A percentile compares a stretch with the other conserved stretches of the same genome.
phyloP scores from a whole-genome alignment of 2,113 vertebrate genomes.

The Echinops telfairi region DNA sequence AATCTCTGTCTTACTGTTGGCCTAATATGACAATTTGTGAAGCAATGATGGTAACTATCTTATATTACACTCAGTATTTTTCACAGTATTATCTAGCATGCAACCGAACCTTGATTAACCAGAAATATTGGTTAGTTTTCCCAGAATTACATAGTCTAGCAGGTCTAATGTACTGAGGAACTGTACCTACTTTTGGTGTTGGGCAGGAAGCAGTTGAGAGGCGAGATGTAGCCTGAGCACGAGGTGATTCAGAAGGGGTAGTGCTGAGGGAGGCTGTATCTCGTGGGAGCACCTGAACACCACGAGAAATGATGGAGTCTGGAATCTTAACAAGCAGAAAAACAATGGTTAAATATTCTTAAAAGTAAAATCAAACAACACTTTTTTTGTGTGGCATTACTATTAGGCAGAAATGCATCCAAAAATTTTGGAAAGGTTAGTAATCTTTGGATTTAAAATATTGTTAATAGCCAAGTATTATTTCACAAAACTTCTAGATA shows the following conservation, averaged over 20 bases:
- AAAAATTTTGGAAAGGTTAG: not conserved
- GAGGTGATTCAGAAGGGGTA: slow-evolving; percentile 98
- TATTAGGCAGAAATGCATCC: not conserved
- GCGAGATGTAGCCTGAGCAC: slow-evolving; percentile 98
- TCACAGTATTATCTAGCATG: slow-evolving; percentile 79
- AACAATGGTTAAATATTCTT: slow-evolving; percentile 53
- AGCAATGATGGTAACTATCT: slow-evolving; percentile 68
- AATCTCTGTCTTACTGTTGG: slow-evolving; percentile 69
- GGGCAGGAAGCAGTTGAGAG: slow-evolving; percentile 99
- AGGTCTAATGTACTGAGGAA: slow-evolving; percentile 66
- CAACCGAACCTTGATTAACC: slow-evolving; percentile 80
- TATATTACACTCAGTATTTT: slow-evolving; percentile 61
- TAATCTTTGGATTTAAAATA: slow-evolving; percentile 57
- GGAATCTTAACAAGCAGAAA: slow-evolving; percentile 92
- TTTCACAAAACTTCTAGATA: not conserved
- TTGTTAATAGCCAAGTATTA: slow-evolving; percentile 21
- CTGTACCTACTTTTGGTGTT: slow-evolving; percentile 97
- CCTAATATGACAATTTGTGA: slow-evolving; percentile 68
- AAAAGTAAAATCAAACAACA: slow-evolving; percentile 34
- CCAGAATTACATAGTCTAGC: slow-evolving; percentile 53
- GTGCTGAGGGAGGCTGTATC: slow-evolving; percentile 99
- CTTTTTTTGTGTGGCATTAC: not conserved
- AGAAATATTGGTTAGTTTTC: slow-evolving; percentile 72
- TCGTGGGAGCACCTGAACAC: slow-evolving; percentile 98
- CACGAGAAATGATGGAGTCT: slow-evolving; percentile 99